Evolutionary conservation across 1,140 invertebrate species (phyloP).

Genomic region (Drosophila sucinea): DNA sequence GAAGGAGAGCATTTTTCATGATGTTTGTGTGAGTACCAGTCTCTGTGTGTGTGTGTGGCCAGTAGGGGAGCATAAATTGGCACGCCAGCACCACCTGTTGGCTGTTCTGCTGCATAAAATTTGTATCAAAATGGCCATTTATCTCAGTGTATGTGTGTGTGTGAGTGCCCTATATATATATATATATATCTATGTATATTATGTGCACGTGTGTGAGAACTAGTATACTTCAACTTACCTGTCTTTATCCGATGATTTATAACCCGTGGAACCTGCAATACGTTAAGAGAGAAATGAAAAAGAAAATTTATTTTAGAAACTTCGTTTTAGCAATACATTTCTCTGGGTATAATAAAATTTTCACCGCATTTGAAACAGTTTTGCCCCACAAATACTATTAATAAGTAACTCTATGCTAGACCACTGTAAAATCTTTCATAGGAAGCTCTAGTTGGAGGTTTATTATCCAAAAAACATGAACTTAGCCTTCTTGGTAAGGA

Average conservation of each 20-base stretch:
- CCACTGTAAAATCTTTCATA: too few species aligned
- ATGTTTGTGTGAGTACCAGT: constrained; percentile 13
- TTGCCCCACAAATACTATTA: too few species aligned
- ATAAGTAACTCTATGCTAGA: too few species aligned
- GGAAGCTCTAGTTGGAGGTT: too few species aligned
- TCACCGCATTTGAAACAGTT: not conserved
- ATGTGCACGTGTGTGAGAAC: constrained; percentile 24
- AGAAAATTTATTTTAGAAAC: constrained; percentile 39
- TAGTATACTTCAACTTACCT: constrained; percentile 81
- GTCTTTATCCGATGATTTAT: constrained; percentile 83
- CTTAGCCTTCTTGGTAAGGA: too few species aligned
- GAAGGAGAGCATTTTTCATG: constrained; percentile 55
- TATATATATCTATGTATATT: too few species aligned
- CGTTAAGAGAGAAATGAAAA: constrained; percentile 26
- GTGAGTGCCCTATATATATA: too few species aligned
- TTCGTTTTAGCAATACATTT: constrained; percentile 23
- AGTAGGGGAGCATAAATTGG: constrained; percentile 75
- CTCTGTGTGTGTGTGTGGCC: constrained; percentile 30
- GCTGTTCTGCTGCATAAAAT: constrained; percentile 60
- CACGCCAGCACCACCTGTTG: constrained; percentile 74
- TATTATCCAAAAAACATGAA: too few species aligned
- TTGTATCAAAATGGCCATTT: constrained; percentile 73
- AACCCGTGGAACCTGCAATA: constrained; percentile 79
- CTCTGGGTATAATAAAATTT: not conserved
- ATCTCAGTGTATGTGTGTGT: constrained; percentile 35